Conservation (phyloP, 2,888 invertebrate genomes). For the Malacosoma neustria region DNA sequence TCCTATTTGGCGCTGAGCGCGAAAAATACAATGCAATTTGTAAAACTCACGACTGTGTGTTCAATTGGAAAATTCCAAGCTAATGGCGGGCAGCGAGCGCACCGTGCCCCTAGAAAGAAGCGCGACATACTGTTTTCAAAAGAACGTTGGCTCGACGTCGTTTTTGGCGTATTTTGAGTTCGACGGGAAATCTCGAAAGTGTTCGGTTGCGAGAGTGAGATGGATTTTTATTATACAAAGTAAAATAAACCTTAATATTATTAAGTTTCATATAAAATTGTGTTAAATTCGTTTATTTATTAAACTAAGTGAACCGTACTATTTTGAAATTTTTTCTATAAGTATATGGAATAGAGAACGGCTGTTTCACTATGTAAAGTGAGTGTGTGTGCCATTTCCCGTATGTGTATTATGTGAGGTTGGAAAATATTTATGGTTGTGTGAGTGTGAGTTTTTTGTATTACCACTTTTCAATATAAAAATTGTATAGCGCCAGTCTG, state of each 20-base stretch:
- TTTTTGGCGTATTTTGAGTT: slow-evolving; percentile 76
- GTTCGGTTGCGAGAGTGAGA: slow-evolving; percentile 64
- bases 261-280: slow-evolving; percentile 35
- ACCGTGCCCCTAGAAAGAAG: slow-evolving; percentile 56
- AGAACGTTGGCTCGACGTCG: slow-evolving; percentile 67
- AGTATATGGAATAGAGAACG: slow-evolving; percentile 50
- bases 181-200: slow-evolving; percentile 73
- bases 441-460: slow-evolving; percentile 45
- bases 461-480: slow-evolving; percentile 46
- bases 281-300: slow-evolving; percentile 42
- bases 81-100: slow-evolving; percentile 53
- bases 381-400: slow-evolving; percentile 54
- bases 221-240: slow-evolving; percentile 29
- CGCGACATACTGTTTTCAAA: slow-evolving; percentile 72
- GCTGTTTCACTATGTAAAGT: slow-evolving; percentile 67
- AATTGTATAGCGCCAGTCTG: slow-evolving; percentile 49
- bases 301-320: slow-evolving; percentile 58
- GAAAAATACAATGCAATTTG: slow-evolving; percentile 67
- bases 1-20: slow-evolving; percentile 64
- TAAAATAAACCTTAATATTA: slow-evolving; percentile 50
- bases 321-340: slow-evolving; percentile 71
- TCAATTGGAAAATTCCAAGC: slow-evolving; percentile 79
- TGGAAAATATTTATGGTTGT: slow-evolving; percentile 28
- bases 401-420: slow-evolving; percentile 57
- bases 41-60: slow-evolving; percentile 67